A percentile compares a stretch with the other conserved stretches of the same genome.
These are phyloP conservation scores for Dusona sp. DNA, from an alignment of 2,888 invertebrate species.

Conservation along the genomic window DNA sequence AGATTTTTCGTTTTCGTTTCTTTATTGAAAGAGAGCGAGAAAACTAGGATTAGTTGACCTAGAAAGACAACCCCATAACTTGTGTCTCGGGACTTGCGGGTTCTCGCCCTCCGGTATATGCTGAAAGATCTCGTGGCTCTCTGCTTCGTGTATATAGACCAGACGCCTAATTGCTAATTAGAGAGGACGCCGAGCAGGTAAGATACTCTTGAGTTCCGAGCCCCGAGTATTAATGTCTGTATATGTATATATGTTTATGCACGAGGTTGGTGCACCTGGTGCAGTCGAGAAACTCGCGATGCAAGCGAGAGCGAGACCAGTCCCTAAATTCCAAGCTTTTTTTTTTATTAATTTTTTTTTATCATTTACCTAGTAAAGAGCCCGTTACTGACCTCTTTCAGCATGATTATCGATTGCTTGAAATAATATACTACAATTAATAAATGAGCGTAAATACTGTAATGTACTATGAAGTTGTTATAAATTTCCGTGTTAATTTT, in stretches of 20 bases:
- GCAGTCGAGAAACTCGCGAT: slow-evolving; percentile 16
- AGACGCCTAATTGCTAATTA: slow-evolving; percentile 79
- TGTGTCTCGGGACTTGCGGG: slow-evolving; percentile 47
- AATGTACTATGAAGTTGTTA: not conserved
- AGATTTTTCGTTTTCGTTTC: slow-evolving; percentile 33
- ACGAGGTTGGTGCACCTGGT: slow-evolving; percentile 59
- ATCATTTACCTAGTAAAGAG: not conserved
- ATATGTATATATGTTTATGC: slow-evolving; percentile 20
- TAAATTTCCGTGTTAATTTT: not conserved
- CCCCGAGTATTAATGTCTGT: slow-evolving; percentile 16
- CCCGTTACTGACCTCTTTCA: slow-evolving; percentile 45
- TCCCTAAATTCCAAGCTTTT: slow-evolving; percentile 55
- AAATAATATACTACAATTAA: slow-evolving; percentile 17
- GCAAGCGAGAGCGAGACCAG: slow-evolving; percentile 44
- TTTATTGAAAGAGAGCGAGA: slow-evolving; percentile 27
- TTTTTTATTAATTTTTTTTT: slow-evolving; percentile 5
- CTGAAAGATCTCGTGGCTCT: slow-evolving; percentile 49
- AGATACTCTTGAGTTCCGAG: slow-evolving; percentile 58
- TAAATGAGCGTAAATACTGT: not conserved
- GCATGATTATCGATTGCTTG: slow-evolving; percentile 24
- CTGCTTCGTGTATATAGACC: slow-evolving; percentile 47
- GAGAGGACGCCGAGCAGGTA: slow-evolving; percentile 74
- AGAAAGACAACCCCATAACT: slow-evolving; percentile 74
- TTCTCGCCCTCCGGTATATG: slow-evolving; percentile 36
- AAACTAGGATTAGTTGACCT: slow-evolving; percentile 69